Conservation (phyloP, 2,888 invertebrate genomes). For the Troides oblongomaculatus region DNA sequence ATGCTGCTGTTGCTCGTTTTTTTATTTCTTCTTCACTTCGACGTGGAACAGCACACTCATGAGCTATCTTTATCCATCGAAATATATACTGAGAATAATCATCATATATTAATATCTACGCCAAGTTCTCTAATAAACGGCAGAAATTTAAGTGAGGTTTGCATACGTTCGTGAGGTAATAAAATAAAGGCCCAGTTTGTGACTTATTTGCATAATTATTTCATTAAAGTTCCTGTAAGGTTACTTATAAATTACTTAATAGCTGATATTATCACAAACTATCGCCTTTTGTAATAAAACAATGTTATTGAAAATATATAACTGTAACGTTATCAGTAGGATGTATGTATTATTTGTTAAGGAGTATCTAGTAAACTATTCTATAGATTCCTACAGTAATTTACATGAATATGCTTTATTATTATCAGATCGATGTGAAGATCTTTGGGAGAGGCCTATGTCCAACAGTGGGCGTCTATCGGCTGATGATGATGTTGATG, state of each 20-base stretch:
- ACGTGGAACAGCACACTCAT: not conserved
- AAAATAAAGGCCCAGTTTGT: conserved; percentile 7
- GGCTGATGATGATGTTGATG: too few species aligned
- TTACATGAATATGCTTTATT: too few species aligned
- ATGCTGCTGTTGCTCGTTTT: not conserved
- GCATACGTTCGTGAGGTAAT: conserved; percentile 14
- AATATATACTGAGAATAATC: not conserved
- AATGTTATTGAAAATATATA: conserved; percentile 1
- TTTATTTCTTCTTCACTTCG: not conserved
- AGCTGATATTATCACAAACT: conserved; percentile 2
- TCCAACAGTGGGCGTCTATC: too few species aligned
- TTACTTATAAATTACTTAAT: conserved; percentile 17
- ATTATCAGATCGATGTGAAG: too few species aligned
- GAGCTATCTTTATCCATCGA: not conserved
- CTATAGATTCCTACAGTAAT: too few species aligned
- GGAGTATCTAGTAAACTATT: too few species aligned
- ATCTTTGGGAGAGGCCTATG: too few species aligned
- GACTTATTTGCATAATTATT: conserved; percentile 19
- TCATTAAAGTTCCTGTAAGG: conserved; percentile 11
- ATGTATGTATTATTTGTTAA: too few species aligned
- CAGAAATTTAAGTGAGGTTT: not conserved
- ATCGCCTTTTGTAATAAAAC: not conserved
- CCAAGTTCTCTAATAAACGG: not conserved
- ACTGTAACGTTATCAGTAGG: not conserved
- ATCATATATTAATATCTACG: not conserved